phyloP scores from a whole-genome alignment of 2,888 invertebrate species.

The Macrosiphum euphorbiae region DNA sequence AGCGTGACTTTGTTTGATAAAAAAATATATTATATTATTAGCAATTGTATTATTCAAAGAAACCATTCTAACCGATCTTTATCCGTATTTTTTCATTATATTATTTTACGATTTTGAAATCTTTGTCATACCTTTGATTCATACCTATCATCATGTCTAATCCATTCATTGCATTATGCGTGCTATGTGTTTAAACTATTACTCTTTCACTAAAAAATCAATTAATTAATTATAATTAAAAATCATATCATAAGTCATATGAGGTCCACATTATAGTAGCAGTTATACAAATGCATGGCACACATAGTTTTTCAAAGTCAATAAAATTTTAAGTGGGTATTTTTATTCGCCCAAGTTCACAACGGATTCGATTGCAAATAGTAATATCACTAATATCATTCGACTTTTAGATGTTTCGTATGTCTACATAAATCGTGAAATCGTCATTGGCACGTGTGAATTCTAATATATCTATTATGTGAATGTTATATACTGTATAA shows the following conservation, averaged over 20 bases:
- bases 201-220: neutral
- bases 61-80: neutral
- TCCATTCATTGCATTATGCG: neutral
- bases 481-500: neutral
- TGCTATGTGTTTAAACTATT: neutral
- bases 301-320: neutral
- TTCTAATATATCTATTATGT: neutral
- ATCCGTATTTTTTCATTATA: neutral
- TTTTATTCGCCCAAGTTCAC: neutral
- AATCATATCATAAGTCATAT: no score
- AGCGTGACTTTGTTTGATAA: no score
- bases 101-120: conserved; percentile 1
- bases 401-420: neutral
- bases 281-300: neutral
- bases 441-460: neutral
- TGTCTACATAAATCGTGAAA: neutral
- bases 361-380: neutral
- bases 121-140: neutral
- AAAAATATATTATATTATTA: neutral
- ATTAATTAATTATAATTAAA: neutral
- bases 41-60: neutral
- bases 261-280: no score
- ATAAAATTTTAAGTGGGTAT: neutral
- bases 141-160: neutral
- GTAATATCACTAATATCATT: neutral